A percentile compares a stretch with the other conserved stretches of the same genome.
These are phyloP conservation scores for Cotesia typhae DNA, from an alignment of 1,140 invertebrate species.

Conservation along the genomic window DNA sequence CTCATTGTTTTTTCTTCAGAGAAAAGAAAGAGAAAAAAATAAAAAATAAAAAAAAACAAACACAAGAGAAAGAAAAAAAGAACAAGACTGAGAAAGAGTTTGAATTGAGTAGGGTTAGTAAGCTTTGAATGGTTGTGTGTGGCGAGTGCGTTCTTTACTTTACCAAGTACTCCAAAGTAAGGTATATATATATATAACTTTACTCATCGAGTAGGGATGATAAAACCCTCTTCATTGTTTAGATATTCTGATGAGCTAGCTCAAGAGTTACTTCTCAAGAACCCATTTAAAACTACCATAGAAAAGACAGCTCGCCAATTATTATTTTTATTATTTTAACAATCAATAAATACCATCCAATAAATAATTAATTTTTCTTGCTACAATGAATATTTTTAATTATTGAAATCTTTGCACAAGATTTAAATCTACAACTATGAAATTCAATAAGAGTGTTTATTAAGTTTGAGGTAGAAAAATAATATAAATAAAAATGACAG, in stretches of 20 bases:
- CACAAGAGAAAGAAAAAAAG: not conserved
- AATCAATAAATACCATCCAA: not conserved
- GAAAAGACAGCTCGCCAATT: constrained; percentile 31
- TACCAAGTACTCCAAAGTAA: constrained; percentile 45
- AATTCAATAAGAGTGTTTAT: too few relatives aligned
- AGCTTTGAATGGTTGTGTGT: constrained; percentile 40
- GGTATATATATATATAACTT: not conserved
- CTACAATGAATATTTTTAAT: too few relatives aligned
- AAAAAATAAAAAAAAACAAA: too few relatives aligned
- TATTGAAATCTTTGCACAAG: too few relatives aligned
- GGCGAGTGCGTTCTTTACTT: constrained; percentile 46
- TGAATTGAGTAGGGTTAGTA: constrained; percentile 51
- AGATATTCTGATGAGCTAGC: constrained; percentile 54
- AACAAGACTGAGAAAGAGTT: constrained; percentile 38
- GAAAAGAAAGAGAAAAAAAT: not conserved
- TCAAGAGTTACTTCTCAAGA: constrained; percentile 48
- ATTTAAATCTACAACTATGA: too few relatives aligned
- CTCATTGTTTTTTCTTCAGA: constrained; percentile 33
- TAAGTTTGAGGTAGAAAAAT: too few relatives aligned
- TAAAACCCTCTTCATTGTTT: constrained; percentile 46
- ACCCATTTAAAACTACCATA: constrained; percentile 43
- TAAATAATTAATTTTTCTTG: too few relatives aligned
- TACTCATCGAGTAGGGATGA: too few relatives aligned
- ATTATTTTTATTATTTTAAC: not conserved
- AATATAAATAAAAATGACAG: not conserved